Evolutionary conservation across 2,113 vertebrate genomes (phyloP), one percentile per base, ranked within the genome.

Genomic region (Eubucco bourcierii): DNA sequence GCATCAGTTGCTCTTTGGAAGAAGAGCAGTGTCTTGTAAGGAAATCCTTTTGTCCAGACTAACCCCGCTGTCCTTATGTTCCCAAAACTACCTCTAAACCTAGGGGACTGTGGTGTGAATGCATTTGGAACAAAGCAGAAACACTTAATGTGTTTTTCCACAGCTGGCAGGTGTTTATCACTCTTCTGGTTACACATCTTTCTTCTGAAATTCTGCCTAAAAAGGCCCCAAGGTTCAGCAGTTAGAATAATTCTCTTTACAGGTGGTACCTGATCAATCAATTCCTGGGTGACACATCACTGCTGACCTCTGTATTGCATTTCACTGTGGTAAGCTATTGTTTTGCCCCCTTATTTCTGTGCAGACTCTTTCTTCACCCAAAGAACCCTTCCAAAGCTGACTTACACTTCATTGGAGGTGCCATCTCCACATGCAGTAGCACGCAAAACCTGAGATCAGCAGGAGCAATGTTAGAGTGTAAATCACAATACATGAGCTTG

Each of bases 191-290:
- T 55, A 28, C 60, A 33, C 5, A 6, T 15, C 79, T 68, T 80
- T 78, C 80, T 59, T 73, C 80, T 2, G 2, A 90, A 80, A 21
- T 27, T 65, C 74, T 87, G n/a, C 72, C 29, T 24, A 33, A 89
- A 83, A 29, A 44, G 66, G 41, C 66, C 58, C 70, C 83, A 84
- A 53, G 70, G 88, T 93, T 93, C 86, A 90, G 73, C 44, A 60
- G 63, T 84, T 65, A 58, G 66, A 81, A 77, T 90, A 77, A 85
- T 63, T 95, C 88, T 79, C 71, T 63, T 93, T 95, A 81, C 80
- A 88, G 93, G 86, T 95, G 84, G 71, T 94, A 88, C 63, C 80
- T 75, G 88, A 89, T 89, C 73, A 84, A 79, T 95, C 74, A 84
- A 2, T 37, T 79, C 67, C 11, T 0, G 59, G 79, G 76, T 83